Percentiles rank a stretch among this genome's conserved stretches.
These are phyloP conservation scores for Napeogenes sylphis DNA, from an alignment of 2,888 invertebrate genomes.

Conservation along the genomic window DNA sequence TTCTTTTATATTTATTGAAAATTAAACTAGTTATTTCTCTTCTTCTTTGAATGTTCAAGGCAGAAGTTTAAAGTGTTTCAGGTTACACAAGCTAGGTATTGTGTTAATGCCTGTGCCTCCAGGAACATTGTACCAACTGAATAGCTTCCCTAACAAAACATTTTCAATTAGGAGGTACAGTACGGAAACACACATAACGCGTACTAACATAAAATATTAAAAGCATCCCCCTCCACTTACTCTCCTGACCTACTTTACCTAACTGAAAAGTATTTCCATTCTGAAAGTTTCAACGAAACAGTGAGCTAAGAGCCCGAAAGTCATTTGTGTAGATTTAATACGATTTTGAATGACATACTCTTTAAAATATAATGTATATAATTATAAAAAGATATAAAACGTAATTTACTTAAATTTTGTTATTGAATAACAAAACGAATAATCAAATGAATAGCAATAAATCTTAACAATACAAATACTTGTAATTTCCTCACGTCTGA, in stretches of 20 bases:
- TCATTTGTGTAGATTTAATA: constrained; percentile 4
- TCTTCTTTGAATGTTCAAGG: too few species aligned
- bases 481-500: background rate
- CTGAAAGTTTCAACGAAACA: constrained; percentile 14
- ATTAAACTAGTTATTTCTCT: too few species aligned
- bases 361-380: too few species aligned
- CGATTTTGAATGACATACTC: background rate
- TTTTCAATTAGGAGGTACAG: constrained; percentile 36
- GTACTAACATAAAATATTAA: constrained; percentile 50
- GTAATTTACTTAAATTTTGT: too few species aligned
- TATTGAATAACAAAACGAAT: too few species aligned
- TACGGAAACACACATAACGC: constrained; percentile 24
- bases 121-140: constrained; percentile 14
- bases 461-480: background rate
- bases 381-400: too few species aligned
- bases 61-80: too few species aligned
- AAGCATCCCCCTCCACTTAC: constrained; percentile 25
- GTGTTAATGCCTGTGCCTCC: too few species aligned
- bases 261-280: constrained; percentile 23
- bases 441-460: background rate
- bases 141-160: constrained; percentile 28
- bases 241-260: constrained; percentile 19
- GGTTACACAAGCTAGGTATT: too few species aligned
- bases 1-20: too few species aligned
- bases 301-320: background rate